phyloP scores from a whole-genome alignment of 2,113 vertebrate genomes.

The Myotis davidii region DNA sequence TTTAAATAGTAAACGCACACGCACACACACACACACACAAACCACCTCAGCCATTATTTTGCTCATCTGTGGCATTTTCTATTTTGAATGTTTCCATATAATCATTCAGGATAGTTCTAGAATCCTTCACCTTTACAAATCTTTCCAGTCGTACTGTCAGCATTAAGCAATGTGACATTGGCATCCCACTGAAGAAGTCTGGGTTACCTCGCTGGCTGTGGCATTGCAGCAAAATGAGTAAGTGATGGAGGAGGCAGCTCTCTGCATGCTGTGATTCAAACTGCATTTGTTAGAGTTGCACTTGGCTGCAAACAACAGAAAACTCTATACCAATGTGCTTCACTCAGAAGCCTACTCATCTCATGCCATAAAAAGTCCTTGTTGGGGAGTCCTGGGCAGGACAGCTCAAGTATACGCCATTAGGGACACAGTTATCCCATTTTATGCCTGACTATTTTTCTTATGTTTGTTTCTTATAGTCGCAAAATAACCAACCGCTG shows the following conservation, averaged over 20 bases:
- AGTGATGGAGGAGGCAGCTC: background rate
- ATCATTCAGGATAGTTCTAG: background rate
- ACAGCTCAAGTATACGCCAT: background rate
- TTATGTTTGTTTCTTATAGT: background rate
- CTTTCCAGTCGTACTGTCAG: background rate
- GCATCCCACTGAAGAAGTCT: background rate
- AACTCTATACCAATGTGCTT: background rate
- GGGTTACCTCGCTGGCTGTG: background rate
- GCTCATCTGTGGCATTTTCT: background rate
- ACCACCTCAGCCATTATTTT: background rate
- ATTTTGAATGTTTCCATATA: background rate
- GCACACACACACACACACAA: background rate
- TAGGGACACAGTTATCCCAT: background rate
- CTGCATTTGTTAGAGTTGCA: background rate
- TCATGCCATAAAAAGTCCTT: background rate
- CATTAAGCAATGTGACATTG: background rate
- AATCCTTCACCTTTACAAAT: background rate
- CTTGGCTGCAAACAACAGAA: slow-evolving; percentile 32
- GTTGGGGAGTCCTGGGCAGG: background rate
- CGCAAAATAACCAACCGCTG: background rate
- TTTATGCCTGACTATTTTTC: background rate
- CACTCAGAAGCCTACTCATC: background rate
- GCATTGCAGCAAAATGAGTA: slow-evolving; percentile 15
- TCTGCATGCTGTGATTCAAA: background rate
- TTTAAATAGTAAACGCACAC: background rate